Base-by-base conservation (phyloP, 2,797 vertebrate species). In the Heliangelus exortis region DNA sequence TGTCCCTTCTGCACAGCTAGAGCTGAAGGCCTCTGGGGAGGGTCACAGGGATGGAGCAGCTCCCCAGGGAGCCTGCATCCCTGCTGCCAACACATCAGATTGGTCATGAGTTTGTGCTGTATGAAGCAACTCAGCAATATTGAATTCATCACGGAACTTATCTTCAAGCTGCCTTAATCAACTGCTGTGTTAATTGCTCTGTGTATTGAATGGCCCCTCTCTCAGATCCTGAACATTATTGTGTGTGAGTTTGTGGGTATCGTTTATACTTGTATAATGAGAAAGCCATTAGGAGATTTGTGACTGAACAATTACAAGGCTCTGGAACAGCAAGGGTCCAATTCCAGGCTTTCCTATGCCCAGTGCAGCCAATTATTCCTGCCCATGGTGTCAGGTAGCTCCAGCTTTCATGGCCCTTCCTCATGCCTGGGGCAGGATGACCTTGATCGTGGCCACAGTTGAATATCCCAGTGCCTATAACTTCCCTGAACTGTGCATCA, bases 121-220 rank as follows among this genome's bases (percentile, higher is more conserved):
- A 22, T 6, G 43, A 73, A 84, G 39, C 26, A 84, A 50, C 23
- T n/a, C 19, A 73, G 67, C 20, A 29, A 57, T 89, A 93, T 41
- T 48, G 89, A 95, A 87, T 87, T 76, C 87, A 87, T 87, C 63
- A 50, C 33, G 69, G 81, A 77, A 90, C 45, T 89, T 87, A 62
- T 41, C 39, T 78, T 89, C 87, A 55, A 76, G 41, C 72, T 68
- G 61, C 91, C 72, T 93, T 79, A 90, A 94, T 96, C 92, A 93
- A 83, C 93, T 92, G 78, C 91, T 82, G 39, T 78, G 89, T 82
- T 94, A 96, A 96, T 96, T 96, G 93, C 91, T 96, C 81, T 84
- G 93, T 89, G 93, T 62, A 90, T 90, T 92, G 86, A 93, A 93
- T 39, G 47, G 81, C 63, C 41, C 31, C 51, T 84, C 57, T 90